Percentiles rank a stretch among this genome's conserved stretches.
Evolutionary conservation across 2,888 invertebrate species (phyloP).

Genomic region (Abscondita cerata): DNA sequence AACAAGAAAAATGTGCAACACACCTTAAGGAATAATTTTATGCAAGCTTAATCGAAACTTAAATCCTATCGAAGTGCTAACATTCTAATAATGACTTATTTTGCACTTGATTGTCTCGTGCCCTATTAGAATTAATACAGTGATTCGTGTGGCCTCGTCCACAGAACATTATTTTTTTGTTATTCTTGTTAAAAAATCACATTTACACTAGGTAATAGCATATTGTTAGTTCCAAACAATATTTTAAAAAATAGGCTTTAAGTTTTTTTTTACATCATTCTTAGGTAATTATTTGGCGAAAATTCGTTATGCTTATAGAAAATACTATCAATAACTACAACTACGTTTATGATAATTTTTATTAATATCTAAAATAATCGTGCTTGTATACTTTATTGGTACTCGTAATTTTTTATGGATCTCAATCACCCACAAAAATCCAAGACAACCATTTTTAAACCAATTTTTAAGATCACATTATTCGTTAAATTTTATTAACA

Average conservation of each 20-base stretch:
- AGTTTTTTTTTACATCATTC: conserved; percentile 12
- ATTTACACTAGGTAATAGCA: conserved; percentile 18
- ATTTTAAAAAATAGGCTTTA: conserved; percentile 26
- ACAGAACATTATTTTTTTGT: conserved; percentile 34
- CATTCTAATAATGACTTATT: conserved; percentile 50
- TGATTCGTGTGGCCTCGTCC: conserved; percentile 12
- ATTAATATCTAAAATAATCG: conserved; percentile 54
- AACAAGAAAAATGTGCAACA: conserved; percentile 23
- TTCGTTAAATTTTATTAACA: background rate
- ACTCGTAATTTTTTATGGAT: conserved; percentile 39
- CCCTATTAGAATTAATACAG: conserved; percentile 39
- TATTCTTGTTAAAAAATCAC: conserved; percentile 13
- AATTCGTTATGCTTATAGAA: conserved; percentile 33
- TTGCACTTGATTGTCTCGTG: conserved; percentile 59
- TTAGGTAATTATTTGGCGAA: conserved; percentile 15
- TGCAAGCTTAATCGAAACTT: conserved; percentile 24
- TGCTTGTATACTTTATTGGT: conserved; percentile 56
- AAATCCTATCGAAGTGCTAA: conserved; percentile 31
- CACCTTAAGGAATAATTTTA: conserved; percentile 16
- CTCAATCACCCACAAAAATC: conserved; percentile 6
- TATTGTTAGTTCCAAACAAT: conserved; percentile 17
- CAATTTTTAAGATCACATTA: background rate
- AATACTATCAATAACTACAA: conserved; percentile 28
- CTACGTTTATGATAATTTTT: conserved; percentile 31
- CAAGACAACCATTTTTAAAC: conserved; percentile 3